Evolutionary conservation across 2,888 invertebrate genomes (phyloP).

Genomic region (Thera britannica): DNA sequence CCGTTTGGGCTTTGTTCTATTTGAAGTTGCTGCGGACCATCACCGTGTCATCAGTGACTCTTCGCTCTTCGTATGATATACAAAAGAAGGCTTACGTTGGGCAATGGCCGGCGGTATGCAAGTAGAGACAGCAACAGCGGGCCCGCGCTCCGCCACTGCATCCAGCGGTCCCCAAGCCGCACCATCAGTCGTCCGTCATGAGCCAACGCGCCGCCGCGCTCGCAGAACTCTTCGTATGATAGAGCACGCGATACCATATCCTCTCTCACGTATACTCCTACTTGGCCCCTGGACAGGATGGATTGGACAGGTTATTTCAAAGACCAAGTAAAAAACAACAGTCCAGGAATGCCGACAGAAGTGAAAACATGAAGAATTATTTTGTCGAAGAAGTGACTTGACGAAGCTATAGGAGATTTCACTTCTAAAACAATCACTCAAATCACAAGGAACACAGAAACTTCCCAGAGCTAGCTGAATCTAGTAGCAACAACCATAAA

Average conservation of each 20-base stretch:
- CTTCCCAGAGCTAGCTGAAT: too few relatives aligned
- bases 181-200: slow-evolving; percentile 93
- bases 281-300: slow-evolving; percentile 61
- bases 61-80: too few relatives aligned
- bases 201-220: slow-evolving; percentile 92
- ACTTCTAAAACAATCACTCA: too few relatives aligned
- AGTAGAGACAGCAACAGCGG: slow-evolving; percentile 95
- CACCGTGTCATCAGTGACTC: too few relatives aligned
- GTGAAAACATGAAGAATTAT: too few relatives aligned
- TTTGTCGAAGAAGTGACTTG: too few relatives aligned
- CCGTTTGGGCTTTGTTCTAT: too few relatives aligned
- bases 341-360: too few relatives aligned
- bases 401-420: too few relatives aligned
- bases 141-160: slow-evolving; percentile 96
- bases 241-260: slow-evolving; percentile 74
- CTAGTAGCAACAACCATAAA: too few relatives aligned
- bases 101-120: slow-evolving; percentile 93
- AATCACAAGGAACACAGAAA: too few relatives aligned
- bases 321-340: background rate
- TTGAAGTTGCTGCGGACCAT: too few relatives aligned
- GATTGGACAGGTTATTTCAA: background rate
- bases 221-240: slow-evolving; percentile 76
- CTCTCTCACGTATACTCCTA: slow-evolving; percentile 74
- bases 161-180: slow-evolving; percentile 93
- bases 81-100: slow-evolving; percentile 83